phyloP scores from a whole-genome alignment of 1,140 invertebrate genomes.

The Hyphantria cunea region DNA sequence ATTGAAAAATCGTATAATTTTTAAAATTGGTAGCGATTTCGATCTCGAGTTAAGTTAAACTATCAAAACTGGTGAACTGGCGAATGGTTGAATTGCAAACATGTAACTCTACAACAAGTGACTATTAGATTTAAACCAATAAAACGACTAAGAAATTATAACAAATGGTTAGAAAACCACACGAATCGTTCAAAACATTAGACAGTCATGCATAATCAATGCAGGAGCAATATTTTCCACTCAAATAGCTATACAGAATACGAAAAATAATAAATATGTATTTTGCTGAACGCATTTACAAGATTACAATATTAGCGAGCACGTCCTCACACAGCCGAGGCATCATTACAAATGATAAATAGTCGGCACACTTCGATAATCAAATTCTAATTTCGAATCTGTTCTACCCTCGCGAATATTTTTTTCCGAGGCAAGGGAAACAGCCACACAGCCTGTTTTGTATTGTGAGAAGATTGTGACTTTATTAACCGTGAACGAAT shows the following conservation, averaged over 20 bases:
- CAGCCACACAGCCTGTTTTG: conserved; percentile 57
- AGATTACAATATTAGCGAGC: conserved; percentile 77
- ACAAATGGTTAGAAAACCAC: conserved; percentile 23
- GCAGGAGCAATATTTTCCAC: conserved; percentile 71
- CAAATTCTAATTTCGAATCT: conserved; percentile 82
- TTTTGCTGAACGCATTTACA: conserved; percentile 71
- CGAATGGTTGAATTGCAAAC: no score
- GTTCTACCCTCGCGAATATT: conserved; percentile 64
- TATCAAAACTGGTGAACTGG: no score
- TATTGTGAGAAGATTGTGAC: conserved; percentile 77
- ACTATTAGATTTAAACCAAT: neutral
- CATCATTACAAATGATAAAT: conserved; percentile 80
- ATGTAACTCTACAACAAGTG: neutral
- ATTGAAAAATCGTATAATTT: no score
- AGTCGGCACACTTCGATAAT: conserved; percentile 79
- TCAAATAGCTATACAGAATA: conserved; percentile 56
- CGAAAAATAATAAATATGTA: conserved; percentile 74
- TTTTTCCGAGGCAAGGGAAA: conserved; percentile 46
- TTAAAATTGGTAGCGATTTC: no score
- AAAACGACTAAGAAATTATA: neutral
- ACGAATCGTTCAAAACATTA: conserved; percentile 38
- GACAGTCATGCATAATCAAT: conserved; percentile 63
- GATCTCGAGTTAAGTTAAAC: no score
- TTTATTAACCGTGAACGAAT: conserved; percentile 78
- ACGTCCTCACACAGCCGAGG: conserved; percentile 55